Evolutionary conservation across 2,797 vertebrate genomes (phyloP), one percentile per base, ranked within the genome.

Genomic region (Chromobotia macracanthus): DNA sequence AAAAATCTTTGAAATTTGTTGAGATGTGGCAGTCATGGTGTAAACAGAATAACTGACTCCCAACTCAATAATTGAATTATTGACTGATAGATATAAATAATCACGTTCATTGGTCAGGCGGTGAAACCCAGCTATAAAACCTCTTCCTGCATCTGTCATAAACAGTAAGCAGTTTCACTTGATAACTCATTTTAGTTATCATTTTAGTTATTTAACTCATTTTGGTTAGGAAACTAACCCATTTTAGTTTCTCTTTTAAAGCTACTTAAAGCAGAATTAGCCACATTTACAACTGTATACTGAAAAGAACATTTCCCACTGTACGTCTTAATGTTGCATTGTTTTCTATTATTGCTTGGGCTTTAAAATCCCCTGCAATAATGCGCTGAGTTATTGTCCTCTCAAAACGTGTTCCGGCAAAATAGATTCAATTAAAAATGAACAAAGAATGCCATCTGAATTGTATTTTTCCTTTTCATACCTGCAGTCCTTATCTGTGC

Each of bases 31-130:
- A 58, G 11, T 13, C 1, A 23, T 58, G 12, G 23, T 25, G 13
- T 58, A 58, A 58, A 9, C 13, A 15, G 11, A 58, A 15, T 25
- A 58, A 25, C 21, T 25, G 21, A 25, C 21, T 15, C 23, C 5
- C 1, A 3, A 6, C 48, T 50, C n/a, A n/a, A n/a, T n/a, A n/a
- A 16, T 58, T 15, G 11, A 58, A 13, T 13, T 15, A 58, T 58
- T 58, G 11, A 15, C 15, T 91, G 90, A 94, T 93, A 92, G 92
- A 91, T 90, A 90, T 90, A 93, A 93, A 93, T 91, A 92, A 91
- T 91, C 87, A 84, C 86, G 80, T 92, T 92, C 84, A 91, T 93
- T 93, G 91, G 87, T 91, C 86, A 90, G 87, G 90, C 90, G 88
- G 88, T 92, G 92, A 93, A 92, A 70, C 84, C 68, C 18, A 21